Evolutionary conservation across 1,140 invertebrate genomes (phyloP).

Genomic region (Oreohelix idahoensis): DNA sequence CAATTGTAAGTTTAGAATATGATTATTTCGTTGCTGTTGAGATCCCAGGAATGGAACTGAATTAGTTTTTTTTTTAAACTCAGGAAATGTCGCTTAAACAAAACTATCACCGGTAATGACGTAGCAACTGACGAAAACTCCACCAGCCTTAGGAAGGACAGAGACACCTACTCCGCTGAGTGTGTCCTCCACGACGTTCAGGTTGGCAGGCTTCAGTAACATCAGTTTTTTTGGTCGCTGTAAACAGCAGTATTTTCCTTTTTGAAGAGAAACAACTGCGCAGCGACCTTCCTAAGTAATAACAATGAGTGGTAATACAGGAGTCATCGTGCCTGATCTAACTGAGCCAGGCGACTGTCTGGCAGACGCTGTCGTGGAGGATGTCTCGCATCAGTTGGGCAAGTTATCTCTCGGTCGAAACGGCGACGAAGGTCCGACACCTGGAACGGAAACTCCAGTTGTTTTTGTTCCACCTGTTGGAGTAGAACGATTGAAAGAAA

Average conservation of each 20-base stretch:
- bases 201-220: conserved; percentile 31
- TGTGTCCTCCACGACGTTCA: conserved; percentile 38
- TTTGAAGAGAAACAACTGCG: conserved; percentile 42
- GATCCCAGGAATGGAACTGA: not conserved
- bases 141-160: conserved; percentile 2
- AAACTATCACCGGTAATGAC: conserved; percentile 20
- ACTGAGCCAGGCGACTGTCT: conserved; percentile 29
- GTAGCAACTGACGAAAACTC: conserved; percentile 26
- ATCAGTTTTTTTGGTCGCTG: conserved; percentile 27
- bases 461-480: conserved; percentile 49
- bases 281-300: conserved; percentile 39
- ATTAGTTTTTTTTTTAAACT: too few species aligned
- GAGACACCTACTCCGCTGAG: conserved; percentile 20
- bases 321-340: conserved; percentile 21
- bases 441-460: conserved; percentile 46
- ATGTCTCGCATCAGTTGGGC: conserved; percentile 43
- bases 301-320: conserved; percentile 35
- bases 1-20: not conserved
- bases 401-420: conserved; percentile 44
- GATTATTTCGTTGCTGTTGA: not conserved
- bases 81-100: not conserved
- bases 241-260: conserved; percentile 24
- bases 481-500: conserved; percentile 63
- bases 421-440: conserved; percentile 51
- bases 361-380: conserved; percentile 48